Conservation (phyloP, 2,113 vertebrate genomes). For the Lonchura striata region DNA sequence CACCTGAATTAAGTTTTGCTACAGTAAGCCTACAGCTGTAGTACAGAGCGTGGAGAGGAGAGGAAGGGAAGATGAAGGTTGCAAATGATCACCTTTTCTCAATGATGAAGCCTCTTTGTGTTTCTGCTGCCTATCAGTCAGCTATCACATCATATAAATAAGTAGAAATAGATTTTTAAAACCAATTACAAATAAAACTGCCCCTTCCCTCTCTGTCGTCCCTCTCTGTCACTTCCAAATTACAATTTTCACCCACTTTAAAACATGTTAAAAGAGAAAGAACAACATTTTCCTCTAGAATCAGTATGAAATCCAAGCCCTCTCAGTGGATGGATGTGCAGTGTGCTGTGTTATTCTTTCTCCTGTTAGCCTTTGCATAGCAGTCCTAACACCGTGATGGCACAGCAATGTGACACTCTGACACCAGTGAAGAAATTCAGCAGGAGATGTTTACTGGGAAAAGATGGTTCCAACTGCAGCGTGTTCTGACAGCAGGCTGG, state of each 20-base stretch:
- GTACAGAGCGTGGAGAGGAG: neutral
- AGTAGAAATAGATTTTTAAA: neutral
- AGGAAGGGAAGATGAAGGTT: neutral
- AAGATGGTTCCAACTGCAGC: neutral
- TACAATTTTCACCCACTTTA: neutral
- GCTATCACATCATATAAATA: neutral
- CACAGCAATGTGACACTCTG: neutral
- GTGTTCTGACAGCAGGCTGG: conserved; percentile 28
- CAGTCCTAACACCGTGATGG: neutral
- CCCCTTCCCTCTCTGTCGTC: neutral
- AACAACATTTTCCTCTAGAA: neutral
- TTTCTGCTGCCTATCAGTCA: neutral
- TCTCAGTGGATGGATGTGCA: neutral
- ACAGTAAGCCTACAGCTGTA: neutral
- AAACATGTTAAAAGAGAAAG: neutral
- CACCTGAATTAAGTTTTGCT: neutral
- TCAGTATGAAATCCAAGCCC: neutral
- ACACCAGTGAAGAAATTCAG: neutral
- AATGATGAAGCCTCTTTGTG: neutral
- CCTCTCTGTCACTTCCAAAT: neutral
- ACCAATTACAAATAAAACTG: neutral
- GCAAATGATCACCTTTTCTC: neutral
- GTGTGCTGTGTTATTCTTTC: neutral
- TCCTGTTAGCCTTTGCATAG: neutral
- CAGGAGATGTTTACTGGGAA: conserved; percentile 12